Evolutionary conservation across 2,113 vertebrate species (phyloP), one percentile per base, ranked within the genome.

Genomic region (Triplophysa dalaica): DNA sequence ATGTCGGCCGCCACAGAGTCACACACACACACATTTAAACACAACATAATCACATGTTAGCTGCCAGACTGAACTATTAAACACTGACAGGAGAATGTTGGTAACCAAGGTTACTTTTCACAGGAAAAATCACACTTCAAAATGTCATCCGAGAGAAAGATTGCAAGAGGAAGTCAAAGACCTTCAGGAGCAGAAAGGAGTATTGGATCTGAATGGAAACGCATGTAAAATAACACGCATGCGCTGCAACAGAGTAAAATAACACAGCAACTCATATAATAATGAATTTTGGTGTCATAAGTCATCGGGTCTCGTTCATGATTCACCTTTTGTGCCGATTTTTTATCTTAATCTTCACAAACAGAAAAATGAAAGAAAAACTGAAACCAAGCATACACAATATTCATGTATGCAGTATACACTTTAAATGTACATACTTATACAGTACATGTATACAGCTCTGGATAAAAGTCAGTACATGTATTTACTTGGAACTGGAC

Each of bases 71-170:
- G 41, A 64, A 22, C 66, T 78, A 75, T 78, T 79, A 81, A 83
- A 70, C 70, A 83, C 50, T 63, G 76, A 73, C 54, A 64, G 45
- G 81, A 38, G 67, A 65, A 78, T 52, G 62, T 58, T 33, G 63
- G 66, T 76, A 75, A 70, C 70, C 76, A 72, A 74, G 76, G 80
- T 78, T 84, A 81, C 58, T 61, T 78, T 81, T 78, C 64, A 78
- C 63, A 26, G 14, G 24, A 56, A 83, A 62, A 76, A 78, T 77
- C 61, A 52, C 74, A 84, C 48, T 26, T 17, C 45, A 43, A 85
- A 75, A 81, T 78, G 66, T 68, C 45, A 79, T 43, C 9, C 1
- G 26, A 69, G 38, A 24, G 67, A 61, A 80, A 72, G 52, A 63
- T 43, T 76, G 63, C 68, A 56, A 1, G 5, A 72, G 7, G 43